Evolutionary conservation across 2,797 vertebrate genomes (phyloP), one percentile per base, ranked within the genome.

Genomic region (Sorex maritimensis): DNA sequence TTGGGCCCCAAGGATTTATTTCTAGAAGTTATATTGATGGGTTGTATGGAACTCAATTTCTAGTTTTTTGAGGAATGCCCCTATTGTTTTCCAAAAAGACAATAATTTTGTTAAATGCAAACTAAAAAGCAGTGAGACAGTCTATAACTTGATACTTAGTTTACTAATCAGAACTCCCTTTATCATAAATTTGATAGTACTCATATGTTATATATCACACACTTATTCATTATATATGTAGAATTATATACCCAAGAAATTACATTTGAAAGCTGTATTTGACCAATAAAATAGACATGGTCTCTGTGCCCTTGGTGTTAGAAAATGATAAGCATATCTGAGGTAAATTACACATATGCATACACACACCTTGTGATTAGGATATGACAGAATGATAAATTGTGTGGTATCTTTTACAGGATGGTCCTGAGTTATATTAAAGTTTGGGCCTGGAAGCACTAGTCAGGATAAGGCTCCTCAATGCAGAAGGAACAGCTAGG

Each of bases 201-300:
- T 67, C 19, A 83, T 34, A 21, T 72, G 61, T 68, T 74, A 28
- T 79, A 65, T 86, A 55, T 34, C 41, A 81, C 72, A 55, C 12
- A 71, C 71, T 83, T 68, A 34, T 73, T 86, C 24, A 75, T 80
- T 83, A 79, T 69, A 85, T 88, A 26, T 1, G 30, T 91, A 88
- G 13, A 63, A 65, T 46, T 4, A 49, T 26, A 68, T 24, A 71
- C 15, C 17, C 11, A 77, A 21, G 17, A 14, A 81, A 61, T 67
- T 84, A 5, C 63, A 10, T 24, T 83, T 80, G 68, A 12, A 81
- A 61, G 28, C 4, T 73, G 0, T 87, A 55, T 85, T 69, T 92
- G 26, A 46, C 77, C 21, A 82, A 73, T 5, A 72, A 88, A 90
- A 69, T 87, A 92, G 6, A 69, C 10, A 81, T 2, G 1, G 7